These are phyloP conservation scores for Andrena hattorfiana DNA, from an alignment of 2,888 invertebrate genomes.

Conservation along the genomic window DNA sequence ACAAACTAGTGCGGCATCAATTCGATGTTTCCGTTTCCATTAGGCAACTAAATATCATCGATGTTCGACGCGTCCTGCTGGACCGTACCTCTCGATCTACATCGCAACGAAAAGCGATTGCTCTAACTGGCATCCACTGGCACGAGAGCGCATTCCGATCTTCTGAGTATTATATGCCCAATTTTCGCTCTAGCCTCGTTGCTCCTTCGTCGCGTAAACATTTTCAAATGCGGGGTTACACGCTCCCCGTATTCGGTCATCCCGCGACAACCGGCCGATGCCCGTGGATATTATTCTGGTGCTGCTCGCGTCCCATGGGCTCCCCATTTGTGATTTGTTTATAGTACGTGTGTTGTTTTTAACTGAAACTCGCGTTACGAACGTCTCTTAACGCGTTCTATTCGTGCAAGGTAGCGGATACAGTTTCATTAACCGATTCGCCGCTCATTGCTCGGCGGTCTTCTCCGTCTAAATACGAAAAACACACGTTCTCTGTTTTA, in stretches of 20 bases:
- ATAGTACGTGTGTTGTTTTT: conserved; percentile 43
- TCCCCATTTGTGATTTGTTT: conserved; percentile 43
- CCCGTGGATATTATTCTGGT: conserved; percentile 8
- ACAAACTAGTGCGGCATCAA: conserved; percentile 32
- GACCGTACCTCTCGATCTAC: neutral
- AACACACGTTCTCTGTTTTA: neutral
- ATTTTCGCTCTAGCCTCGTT: conserved; percentile 48
- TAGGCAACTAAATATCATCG: conserved; percentile 7
- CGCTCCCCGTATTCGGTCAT: neutral
- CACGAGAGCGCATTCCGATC: conserved; percentile 74
- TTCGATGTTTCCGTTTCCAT: conserved; percentile 40
- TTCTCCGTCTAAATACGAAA: conserved; percentile 3
- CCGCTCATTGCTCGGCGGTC: neutral
- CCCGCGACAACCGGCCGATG: conserved; percentile 8
- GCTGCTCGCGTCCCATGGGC: conserved; percentile 1
- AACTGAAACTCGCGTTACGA: conserved; percentile 7
- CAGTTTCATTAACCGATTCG: neutral
- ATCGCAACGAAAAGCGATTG: conserved; percentile 30
- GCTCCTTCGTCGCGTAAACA: conserved; percentile 46
- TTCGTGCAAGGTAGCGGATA: neutral
- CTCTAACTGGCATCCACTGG: conserved; percentile 60
- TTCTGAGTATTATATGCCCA: conserved; percentile 60
- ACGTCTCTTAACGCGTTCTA: neutral
- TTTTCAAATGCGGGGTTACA: conserved; percentile 24
- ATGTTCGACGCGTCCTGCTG: conserved; percentile 1